Conservation (phyloP, 2,113 vertebrate species). For the Lonchura striata region DNA sequence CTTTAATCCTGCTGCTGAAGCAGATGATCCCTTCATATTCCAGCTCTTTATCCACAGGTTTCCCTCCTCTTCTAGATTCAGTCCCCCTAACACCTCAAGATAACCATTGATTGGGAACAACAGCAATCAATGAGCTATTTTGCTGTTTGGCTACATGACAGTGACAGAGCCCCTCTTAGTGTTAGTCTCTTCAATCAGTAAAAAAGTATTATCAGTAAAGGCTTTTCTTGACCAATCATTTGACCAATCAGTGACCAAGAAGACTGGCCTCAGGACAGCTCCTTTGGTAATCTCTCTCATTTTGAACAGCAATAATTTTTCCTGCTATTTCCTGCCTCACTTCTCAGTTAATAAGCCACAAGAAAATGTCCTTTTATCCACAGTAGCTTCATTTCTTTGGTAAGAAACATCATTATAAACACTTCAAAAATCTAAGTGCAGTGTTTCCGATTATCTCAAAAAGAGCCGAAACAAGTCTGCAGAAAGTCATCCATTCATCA, state of each 20-base stretch:
- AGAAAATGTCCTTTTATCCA: not conserved
- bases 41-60: not conserved
- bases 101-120: not conserved
- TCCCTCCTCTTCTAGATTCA: not conserved
- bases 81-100: not conserved
- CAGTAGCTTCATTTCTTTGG: not conserved
- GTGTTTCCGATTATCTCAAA: not conserved
- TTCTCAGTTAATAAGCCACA: not conserved
- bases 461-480: not conserved
- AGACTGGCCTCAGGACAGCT: not conserved
- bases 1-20: not conserved
- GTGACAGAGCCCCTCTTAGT: not conserved
- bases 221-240: not conserved
- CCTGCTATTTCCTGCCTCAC: not conserved
- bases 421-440: not conserved
- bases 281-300: not conserved
- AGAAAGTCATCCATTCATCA: not conserved
- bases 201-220: not conserved
- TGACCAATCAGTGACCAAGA: not conserved
- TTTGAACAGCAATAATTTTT: not conserved
- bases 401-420: not conserved
- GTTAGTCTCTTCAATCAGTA: not conserved
- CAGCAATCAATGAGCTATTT: not conserved
- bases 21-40: not conserved
- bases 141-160: not conserved